phyloP scores from a whole-genome alignment of 2,113 vertebrate species.

The Rhinoptilus africanus region DNA sequence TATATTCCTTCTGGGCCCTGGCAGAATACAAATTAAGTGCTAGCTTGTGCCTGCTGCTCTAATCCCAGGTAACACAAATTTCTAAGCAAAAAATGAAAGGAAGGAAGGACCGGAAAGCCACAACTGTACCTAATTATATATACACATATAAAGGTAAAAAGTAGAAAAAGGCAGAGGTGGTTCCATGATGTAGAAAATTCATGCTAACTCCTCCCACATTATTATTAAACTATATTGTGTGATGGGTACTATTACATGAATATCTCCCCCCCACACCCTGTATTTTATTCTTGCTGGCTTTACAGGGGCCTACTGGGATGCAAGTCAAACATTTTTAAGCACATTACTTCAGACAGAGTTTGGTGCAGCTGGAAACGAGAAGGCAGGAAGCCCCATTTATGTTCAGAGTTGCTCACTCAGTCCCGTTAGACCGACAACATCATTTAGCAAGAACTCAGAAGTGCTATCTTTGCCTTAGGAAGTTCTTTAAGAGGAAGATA shows the following conservation, averaged over 20 bases:
- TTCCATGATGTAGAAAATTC: neutral
- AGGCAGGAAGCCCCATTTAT: neutral
- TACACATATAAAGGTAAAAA: rapidly evolving
- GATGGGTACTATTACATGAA: neutral
- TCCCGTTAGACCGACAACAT: neutral
- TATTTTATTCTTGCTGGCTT: neutral
- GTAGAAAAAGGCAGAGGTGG: neutral
- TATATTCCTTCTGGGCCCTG: neutral
- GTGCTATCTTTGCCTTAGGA: neutral
- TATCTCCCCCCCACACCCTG: neutral
- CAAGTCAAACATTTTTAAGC: neutral
- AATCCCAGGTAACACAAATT: neutral
- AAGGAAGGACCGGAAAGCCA: neutral
- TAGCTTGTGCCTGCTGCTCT: neutral
- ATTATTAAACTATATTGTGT: neutral
- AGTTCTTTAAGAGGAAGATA: neutral
- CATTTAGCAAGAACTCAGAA: neutral
- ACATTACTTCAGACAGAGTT: neutral
- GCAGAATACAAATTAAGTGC: neutral
- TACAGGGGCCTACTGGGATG: neutral
- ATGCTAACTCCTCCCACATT: neutral
- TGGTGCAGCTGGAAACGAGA: neutral
- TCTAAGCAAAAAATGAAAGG: neutral
- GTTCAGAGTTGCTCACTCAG: neutral
- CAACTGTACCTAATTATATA: neutral